Base-by-base conservation (phyloP, 2,113 vertebrate species). In the Philantomba maxwellii region DNA sequence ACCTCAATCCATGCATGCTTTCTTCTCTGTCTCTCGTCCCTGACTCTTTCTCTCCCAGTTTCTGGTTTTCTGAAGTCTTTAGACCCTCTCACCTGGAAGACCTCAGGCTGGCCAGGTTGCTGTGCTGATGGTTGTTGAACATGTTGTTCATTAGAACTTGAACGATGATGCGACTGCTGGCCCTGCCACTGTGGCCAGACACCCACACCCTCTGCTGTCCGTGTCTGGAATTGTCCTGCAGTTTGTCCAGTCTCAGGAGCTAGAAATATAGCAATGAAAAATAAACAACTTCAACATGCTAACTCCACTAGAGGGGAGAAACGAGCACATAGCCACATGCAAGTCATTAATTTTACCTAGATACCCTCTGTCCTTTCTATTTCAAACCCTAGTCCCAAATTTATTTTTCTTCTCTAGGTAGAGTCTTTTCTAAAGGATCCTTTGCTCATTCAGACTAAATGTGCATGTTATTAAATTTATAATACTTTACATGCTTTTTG, bases 111-210 rank as follows among this genome's bases (percentile, higher is more conserved):
- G 98, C 97, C 99, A 10, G 99, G 98, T 94, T 99, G 99, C 1
- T 98, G 98, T 82, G 96, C 77, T 66, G 97, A 47, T 1, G 98
- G 80, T 21, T 99, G 99, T 58, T 98, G 99, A 97, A 99, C 98
- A 43, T 99, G 98, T 1, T 98, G 98, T 96, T 99, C 99, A 2
- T 96, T 97, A 0, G 98, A 97, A 13, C 89, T 98, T 0, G 99
- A 98, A 0, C 99, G 97, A 16, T 99, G 99, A 90, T 98, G 98
- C 57, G 97, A 43, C 95, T 98, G 99, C 97, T 99, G 99, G 26
- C 98, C 99, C 13, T 99, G 99, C 99, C 99, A 99, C 98, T 99
- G 99, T 0, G 99, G 98, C 99, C 99, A 99, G 96, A 99, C 99
- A 6, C 99, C 98, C 96, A 99, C 98, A 0, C 98, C 96, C 47